phyloP scores from a whole-genome alignment of 2,888 invertebrate genomes.

The Carterocephalus palaemon region DNA sequence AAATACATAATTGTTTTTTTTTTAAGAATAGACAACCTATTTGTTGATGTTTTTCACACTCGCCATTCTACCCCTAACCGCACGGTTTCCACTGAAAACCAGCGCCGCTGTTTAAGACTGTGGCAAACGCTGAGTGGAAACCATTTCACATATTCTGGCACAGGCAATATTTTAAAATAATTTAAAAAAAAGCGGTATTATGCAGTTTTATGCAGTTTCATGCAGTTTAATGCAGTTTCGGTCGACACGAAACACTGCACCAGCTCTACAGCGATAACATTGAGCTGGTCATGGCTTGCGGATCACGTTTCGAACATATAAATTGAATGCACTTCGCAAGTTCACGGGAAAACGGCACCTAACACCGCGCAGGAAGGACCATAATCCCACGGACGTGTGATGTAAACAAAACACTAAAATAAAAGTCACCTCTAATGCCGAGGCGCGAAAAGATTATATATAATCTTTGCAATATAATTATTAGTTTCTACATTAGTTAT shows the following conservation, averaged over 20 bases:
- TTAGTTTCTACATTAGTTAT: too few species aligned
- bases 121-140: too few species aligned
- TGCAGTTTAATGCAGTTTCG: conserved; percentile 1
- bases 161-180: too few species aligned
- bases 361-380: not conserved
- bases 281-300: conserved; percentile 18
- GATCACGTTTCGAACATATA: conserved; percentile 20
- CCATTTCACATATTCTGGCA: too few species aligned
- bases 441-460: conserved; percentile 4
- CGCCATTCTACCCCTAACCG: too few species aligned
- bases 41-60: too few species aligned
- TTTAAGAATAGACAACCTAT: too few species aligned
- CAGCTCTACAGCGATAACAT: conserved; percentile 8
- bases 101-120: too few species aligned
- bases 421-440: conserved; percentile 5
- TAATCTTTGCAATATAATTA: conserved; percentile 17
- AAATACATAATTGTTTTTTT: too few species aligned
- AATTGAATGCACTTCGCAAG: conserved; percentile 20
- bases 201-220: too few species aligned
- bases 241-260: conserved; percentile 4
- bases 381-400: conserved; percentile 12
- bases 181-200: too few species aligned
- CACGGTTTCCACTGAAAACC: too few species aligned
- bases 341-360: conserved; percentile 12
- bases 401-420: conserved; percentile 20